phyloP scores from a whole-genome alignment of 2,797 vertebrate genomes.

The Numenius phaeopus region DNA sequence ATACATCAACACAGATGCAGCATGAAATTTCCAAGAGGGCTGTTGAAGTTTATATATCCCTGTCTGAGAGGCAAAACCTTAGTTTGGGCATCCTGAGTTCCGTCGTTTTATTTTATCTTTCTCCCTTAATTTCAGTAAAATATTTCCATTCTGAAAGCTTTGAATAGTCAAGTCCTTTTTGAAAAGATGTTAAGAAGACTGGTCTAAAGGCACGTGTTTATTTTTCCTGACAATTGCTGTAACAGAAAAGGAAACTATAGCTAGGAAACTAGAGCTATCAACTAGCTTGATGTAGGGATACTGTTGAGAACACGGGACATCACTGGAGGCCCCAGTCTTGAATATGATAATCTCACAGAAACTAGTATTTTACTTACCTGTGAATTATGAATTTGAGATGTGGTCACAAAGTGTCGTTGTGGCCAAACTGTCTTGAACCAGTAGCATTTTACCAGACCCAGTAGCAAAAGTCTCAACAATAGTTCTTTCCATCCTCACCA shows the following conservation, averaged over 20 bases:
- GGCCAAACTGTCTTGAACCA: neutral
- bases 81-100: neutral
- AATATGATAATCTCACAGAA: neutral
- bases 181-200: neutral
- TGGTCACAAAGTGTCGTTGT: neutral
- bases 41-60: neutral
- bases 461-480: neutral
- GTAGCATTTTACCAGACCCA: neutral
- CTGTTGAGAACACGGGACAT: neutral
- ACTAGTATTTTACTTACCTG: neutral
- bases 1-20: neutral
- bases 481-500: neutral
- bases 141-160: neutral
- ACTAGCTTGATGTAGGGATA: neutral
- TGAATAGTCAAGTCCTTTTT: neutral
- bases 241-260: neutral
- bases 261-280: neutral
- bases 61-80: neutral
- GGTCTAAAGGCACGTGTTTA: neutral
- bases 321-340: neutral
- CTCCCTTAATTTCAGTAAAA: neutral
- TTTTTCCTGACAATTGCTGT: constrained; percentile 30
- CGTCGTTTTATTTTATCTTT: neutral
- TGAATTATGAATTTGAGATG: neutral
- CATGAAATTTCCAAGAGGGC: constrained; percentile 4